These are phyloP conservation scores for Platyscapa corneri DNA, from an alignment of 1,140 invertebrate species.

Conservation along the genomic window DNA sequence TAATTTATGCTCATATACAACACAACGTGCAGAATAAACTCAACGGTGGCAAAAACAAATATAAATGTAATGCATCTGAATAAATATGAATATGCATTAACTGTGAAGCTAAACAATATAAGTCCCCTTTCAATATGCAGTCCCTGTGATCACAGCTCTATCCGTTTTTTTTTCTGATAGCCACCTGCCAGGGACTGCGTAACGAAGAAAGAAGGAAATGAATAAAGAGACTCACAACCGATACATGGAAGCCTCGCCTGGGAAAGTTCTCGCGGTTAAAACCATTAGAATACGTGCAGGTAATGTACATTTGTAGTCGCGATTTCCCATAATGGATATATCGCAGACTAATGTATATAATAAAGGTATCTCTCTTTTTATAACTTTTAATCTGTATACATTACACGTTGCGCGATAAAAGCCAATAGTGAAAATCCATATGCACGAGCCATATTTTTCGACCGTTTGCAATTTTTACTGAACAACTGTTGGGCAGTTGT, in stretches of 20 bases:
- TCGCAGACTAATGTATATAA: neutral
- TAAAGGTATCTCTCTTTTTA: neutral
- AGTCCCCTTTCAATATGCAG: neutral
- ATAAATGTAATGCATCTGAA: neutral
- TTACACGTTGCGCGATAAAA: neutral
- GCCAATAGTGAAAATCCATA: neutral
- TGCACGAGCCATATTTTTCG: neutral
- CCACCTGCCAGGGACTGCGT: neutral
- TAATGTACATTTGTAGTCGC: neutral
- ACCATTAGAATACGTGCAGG: conserved; percentile 20
- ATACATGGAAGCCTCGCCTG: conserved; percentile 21
- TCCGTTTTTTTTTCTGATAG: conserved; percentile 17
- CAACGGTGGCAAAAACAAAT: neutral
- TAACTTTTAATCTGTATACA: neutral
- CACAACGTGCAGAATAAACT: neutral
- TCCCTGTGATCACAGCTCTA: neutral
- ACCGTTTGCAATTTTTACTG: neutral
- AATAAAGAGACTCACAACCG: conserved; percentile 11
- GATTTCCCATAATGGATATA: neutral
- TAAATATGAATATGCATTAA: conserved; percentile 22
- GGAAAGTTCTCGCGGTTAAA: conserved; percentile 49
- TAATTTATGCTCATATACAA: too few species aligned
- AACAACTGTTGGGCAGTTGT: neutral
- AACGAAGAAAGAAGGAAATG: conserved; percentile 19
- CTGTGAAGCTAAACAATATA: neutral